Conservation (phyloP, 2,888 invertebrate genomes). For the Incurvaria masculella region DNA sequence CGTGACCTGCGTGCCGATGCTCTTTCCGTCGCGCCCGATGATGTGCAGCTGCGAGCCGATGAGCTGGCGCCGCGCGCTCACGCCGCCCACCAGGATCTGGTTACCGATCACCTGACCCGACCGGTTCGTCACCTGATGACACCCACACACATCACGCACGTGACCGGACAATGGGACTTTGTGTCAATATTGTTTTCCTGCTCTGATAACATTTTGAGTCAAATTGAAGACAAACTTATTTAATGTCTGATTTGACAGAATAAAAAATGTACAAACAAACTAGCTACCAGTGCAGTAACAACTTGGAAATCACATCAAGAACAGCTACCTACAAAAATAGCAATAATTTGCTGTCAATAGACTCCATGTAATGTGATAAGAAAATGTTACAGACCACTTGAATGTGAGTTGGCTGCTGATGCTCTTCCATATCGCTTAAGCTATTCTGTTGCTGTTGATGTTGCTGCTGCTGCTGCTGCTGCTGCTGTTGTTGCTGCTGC, state of each 20-base stretch:
- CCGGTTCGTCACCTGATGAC: slow-evolving; percentile 48
- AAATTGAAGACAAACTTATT: too few species aligned
- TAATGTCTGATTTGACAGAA: too few species aligned
- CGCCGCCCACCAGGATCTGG: slow-evolving; percentile 45
- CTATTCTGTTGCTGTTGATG: slow-evolving; percentile 36
- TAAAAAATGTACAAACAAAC: too few species aligned
- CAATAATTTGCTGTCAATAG: background rate
- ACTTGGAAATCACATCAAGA: too few species aligned
- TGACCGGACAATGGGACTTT: too few species aligned
- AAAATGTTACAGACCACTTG: slow-evolving; percentile 36
- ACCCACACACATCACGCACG: slow-evolving; percentile 1
- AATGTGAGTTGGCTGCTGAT: slow-evolving; percentile 48
- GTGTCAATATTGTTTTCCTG: too few species aligned
- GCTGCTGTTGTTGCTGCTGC: slow-evolving; percentile 30
- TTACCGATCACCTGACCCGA: slow-evolving; percentile 53
- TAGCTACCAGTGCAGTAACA: too few species aligned
- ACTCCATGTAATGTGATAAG: background rate
- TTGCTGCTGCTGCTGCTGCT: slow-evolving; percentile 21
- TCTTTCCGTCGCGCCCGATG: slow-evolving; percentile 37
- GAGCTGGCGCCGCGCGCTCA: slow-evolving; percentile 27
- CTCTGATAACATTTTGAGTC: too few species aligned
- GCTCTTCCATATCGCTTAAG: slow-evolving; percentile 41
- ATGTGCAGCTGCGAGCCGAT: slow-evolving; percentile 29
- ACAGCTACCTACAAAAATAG: background rate
- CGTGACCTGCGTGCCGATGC: slow-evolving; percentile 26